Percentiles rank a stretch among this genome's conserved stretches.
Evolutionary conservation across 1,140 invertebrate species (phyloP).

Genomic region (Saccostrea glomerata): DNA sequence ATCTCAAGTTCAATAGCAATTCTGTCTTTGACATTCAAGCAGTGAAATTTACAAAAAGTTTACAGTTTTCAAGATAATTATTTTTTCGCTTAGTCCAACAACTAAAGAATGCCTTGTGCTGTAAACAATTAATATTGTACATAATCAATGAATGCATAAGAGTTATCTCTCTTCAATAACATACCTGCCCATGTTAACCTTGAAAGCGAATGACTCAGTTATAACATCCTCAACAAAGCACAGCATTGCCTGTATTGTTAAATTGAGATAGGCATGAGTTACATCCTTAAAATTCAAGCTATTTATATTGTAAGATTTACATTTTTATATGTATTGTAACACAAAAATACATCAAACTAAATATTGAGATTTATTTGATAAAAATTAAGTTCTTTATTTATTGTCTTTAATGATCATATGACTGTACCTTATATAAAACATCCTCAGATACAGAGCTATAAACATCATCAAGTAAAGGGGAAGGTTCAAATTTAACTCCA

Average conservation of each 20-base stretch:
- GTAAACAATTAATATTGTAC: too few relatives aligned
- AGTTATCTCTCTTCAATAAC: not conserved
- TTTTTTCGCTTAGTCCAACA: too few relatives aligned
- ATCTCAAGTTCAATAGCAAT: not conserved
- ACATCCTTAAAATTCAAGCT: not conserved
- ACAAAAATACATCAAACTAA: too few relatives aligned
- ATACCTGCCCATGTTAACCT: conserved; percentile 64
- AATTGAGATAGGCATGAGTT: not conserved
- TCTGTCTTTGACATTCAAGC: too few relatives aligned
- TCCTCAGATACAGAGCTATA: conserved; percentile 54
- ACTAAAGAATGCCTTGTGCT: too few relatives aligned
- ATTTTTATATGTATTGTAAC: not conserved
- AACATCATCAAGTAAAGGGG: conserved; percentile 51
- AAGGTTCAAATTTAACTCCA: conserved; percentile 57
- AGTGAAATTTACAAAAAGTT: too few relatives aligned
- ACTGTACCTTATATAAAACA: conserved; percentile 56
- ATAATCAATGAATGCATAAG: not conserved
- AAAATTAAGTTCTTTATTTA: not conserved
- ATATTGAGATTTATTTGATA: too few relatives aligned
- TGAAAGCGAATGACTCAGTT: conserved; percentile 58
- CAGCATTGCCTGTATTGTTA: conserved; percentile 57
- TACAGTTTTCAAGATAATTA: too few relatives aligned
- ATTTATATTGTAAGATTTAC: not conserved
- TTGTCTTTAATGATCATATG: not conserved
- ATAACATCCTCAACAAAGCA: conserved; percentile 61